These are phyloP conservation scores for Tiphia femorata DNA, from an alignment of 2,888 invertebrate genomes.

Conservation along the genomic window DNA sequence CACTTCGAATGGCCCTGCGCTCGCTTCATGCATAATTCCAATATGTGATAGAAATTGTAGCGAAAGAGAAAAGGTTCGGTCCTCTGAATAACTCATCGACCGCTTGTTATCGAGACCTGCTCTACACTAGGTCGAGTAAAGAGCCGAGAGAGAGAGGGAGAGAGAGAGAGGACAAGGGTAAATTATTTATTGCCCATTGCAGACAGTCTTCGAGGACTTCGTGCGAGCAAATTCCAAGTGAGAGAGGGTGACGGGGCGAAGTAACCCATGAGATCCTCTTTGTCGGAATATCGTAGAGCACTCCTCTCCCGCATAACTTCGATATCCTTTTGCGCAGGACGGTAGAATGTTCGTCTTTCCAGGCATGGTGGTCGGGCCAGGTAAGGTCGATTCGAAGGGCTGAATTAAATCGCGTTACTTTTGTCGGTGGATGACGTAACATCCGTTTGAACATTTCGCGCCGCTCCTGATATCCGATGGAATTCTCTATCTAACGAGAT, in stretches of 20 bases:
- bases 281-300: too few species aligned
- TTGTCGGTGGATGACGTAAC: constrained; percentile 16
- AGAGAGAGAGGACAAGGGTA: constrained; percentile 16
- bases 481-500: constrained; percentile 47
- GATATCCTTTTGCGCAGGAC: too few species aligned
- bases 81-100: constrained; percentile 52
- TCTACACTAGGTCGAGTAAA: too few species aligned
- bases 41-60: constrained; percentile 55
- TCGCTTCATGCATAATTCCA: constrained; percentile 58
- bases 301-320: too few species aligned
- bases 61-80: constrained; percentile 21
- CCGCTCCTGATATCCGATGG: constrained; percentile 35
- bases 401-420: constrained; percentile 23
- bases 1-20: constrained; percentile 7
- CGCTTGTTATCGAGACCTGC: constrained; percentile 40
- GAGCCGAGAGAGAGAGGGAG: too few species aligned
- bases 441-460: constrained; percentile 26
- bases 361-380: background rate
- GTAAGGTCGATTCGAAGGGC: background rate
- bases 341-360: too few species aligned
- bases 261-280: too few species aligned
- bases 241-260: too few species aligned
- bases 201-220: background rate
- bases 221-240: too few species aligned
- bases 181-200: constrained; percentile 34